These are phyloP conservation scores for Paradoxurus hermaphroditus DNA, from an alignment of 2,113 vertebrate genomes.

Conservation along the genomic window DNA sequence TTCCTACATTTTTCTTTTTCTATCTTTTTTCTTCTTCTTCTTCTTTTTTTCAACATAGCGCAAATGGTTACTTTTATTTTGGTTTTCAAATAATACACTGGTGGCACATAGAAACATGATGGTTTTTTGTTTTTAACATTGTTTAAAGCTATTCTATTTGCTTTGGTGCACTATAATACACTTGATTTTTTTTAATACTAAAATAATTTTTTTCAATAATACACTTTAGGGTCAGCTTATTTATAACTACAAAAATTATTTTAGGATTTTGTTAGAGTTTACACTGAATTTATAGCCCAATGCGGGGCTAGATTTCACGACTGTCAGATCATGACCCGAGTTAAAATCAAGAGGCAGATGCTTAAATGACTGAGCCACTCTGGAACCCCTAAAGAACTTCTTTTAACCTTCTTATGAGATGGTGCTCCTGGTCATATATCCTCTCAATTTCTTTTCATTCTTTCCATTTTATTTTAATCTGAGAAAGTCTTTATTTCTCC, in stretches of 20 bases:
- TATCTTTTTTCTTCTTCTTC: not conserved
- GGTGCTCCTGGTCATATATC: not conserved
- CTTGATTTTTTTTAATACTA: no score
- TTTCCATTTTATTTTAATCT: not conserved
- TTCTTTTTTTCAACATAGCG: not conserved
- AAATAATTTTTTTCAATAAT: not conserved
- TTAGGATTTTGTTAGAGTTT: not conserved
- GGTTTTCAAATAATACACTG: not conserved
- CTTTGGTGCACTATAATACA: not conserved
- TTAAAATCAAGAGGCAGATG: no score
- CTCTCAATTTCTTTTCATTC: not conserved
- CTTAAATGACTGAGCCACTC: no score
- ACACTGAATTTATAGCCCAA: not conserved
- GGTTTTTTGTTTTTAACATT: not conserved
- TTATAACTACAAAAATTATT: not conserved
- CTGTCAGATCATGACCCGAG: no score
- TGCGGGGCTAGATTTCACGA: no score
- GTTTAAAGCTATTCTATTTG: not conserved
- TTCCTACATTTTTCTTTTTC: not conserved
- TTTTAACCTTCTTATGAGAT: not conserved
- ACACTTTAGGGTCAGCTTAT: not conserved
- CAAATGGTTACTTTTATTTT: not conserved
- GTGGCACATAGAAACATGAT: not conserved
- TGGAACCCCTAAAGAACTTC: no score
- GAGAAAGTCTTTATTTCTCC: no score